Evolutionary conservation across 2,113 vertebrate genomes (phyloP).

Genomic region (Ochotona curzoniae): DNA sequence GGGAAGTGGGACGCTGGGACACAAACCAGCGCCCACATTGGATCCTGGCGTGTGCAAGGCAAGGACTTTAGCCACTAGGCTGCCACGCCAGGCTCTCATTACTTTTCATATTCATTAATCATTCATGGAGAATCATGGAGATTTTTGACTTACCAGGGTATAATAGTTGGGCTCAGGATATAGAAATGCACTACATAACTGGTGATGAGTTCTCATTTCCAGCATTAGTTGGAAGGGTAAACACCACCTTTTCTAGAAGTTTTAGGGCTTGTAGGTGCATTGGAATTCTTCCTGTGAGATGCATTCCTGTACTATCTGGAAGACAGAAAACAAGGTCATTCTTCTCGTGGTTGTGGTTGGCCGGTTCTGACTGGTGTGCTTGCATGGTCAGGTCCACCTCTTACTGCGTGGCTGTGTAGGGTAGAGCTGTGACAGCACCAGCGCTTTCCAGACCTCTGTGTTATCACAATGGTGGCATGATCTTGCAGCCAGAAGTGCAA

Average conservation of each 20-base stretch:
- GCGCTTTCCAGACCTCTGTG: background rate
- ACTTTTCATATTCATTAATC: background rate
- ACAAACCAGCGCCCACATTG: too few relatives aligned
- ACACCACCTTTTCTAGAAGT: background rate
- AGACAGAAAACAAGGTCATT: background rate
- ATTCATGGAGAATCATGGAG: background rate
- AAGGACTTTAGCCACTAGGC: too few relatives aligned
- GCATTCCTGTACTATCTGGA: background rate
- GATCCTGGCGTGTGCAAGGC: too few relatives aligned
- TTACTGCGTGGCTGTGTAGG: background rate
- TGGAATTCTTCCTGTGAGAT: background rate
- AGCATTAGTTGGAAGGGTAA: background rate
- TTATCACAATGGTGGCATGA: background rate
- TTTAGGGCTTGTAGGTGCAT: background rate
- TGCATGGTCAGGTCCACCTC: background rate
- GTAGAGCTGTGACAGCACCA: background rate
- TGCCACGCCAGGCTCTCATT: too few relatives aligned
- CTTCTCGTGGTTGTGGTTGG: background rate
- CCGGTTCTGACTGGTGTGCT: background rate
- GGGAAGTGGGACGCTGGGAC: too few relatives aligned
- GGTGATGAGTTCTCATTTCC: background rate
- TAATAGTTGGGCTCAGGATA: background rate
- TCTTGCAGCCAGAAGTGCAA: background rate
- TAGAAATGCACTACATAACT: background rate
- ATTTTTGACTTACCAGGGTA: background rate